Evolutionary conservation across 2,797 vertebrate genomes (phyloP).

Genomic region (Urophycis tenuis): DNA sequence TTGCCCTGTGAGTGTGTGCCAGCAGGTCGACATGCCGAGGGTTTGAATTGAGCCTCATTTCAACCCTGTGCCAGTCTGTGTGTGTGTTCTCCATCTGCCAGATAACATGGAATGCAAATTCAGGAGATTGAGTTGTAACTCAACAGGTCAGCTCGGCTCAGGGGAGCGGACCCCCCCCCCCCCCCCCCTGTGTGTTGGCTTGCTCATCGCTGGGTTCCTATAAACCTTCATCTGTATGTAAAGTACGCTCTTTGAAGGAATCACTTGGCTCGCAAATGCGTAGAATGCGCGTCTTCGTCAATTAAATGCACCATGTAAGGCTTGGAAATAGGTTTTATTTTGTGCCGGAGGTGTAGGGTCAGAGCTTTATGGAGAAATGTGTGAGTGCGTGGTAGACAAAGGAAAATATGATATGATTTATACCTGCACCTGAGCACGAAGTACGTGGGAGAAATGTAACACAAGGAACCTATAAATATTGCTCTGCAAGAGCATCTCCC

Average conservation of each 20-base stretch:
- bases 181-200: too few relatives aligned
- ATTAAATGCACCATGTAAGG: conserved; percentile 20
- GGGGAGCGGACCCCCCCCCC: too few relatives aligned
- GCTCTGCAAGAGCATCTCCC: conserved; percentile 13
- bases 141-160: too few relatives aligned
- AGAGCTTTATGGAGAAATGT: conserved; percentile 29
- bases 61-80: too few relatives aligned
- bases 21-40: too few relatives aligned
- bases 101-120: too few relatives aligned
- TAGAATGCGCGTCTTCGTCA: conserved; percentile 2
- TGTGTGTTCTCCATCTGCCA: too few relatives aligned
- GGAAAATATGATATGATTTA: conserved; percentile 45
- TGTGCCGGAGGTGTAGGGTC: conserved; percentile 4
- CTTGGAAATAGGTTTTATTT: conserved; percentile 9
- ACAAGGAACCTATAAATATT: conserved; percentile 36
- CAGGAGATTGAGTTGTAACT: too few relatives aligned
- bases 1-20: too few relatives aligned
- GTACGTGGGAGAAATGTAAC: conserved; percentile 34
- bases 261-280: background rate
- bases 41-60: too few relatives aligned
- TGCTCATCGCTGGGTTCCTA: background rate
- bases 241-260: conserved; percentile 7
- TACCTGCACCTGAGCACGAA: conserved; percentile 36
- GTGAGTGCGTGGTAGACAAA: conserved; percentile 28
- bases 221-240: background rate